Percentiles rank a stretch among this genome's conserved stretches.
phyloP scores from a whole-genome alignment of 2,113 vertebrate species.

The Lepus europaeus region DNA sequence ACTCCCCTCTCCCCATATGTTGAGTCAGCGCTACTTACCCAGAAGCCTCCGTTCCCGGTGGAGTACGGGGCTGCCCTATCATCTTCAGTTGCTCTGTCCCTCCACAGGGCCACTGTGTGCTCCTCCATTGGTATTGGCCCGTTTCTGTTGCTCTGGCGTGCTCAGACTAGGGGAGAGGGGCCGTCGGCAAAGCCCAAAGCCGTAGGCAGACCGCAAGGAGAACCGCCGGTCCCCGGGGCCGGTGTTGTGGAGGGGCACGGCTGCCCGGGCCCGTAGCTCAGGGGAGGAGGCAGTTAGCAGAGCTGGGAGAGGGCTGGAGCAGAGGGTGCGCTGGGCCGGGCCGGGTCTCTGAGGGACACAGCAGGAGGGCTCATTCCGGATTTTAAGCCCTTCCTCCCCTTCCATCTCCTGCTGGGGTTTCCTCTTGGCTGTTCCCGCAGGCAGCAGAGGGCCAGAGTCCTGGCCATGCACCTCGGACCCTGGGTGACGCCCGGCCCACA shows the following conservation, averaged over 20 bases:
- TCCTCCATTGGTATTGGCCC: not conserved
- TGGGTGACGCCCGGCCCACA: too few relatives aligned
- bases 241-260: too few relatives aligned
- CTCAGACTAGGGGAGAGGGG: not conserved
- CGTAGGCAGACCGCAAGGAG: too few relatives aligned
- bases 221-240: too few relatives aligned
- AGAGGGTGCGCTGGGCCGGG: not conserved
- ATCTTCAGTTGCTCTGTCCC: not conserved
- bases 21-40: not conserved
- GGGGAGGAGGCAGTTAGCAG: not conserved
- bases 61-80: not conserved
- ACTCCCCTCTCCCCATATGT: not conserved
- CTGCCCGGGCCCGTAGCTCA: too few relatives aligned
- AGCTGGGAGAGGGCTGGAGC: not conserved
- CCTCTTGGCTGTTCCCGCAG: not conserved
- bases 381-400: not conserved
- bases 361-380: not conserved
- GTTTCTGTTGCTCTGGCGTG: not conserved
- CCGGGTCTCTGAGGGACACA: not conserved
- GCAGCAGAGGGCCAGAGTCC: not conserved
- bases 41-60: not conserved
- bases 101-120: not conserved
- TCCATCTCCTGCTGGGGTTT: not conserved
- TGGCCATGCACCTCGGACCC: too few relatives aligned
- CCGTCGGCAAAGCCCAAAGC: too few relatives aligned